Percentiles rank a stretch among this genome's conserved stretches.
Evolutionary conservation across 2,797 vertebrate genomes (phyloP).

Genomic region (Dryobates pubescens): DNA sequence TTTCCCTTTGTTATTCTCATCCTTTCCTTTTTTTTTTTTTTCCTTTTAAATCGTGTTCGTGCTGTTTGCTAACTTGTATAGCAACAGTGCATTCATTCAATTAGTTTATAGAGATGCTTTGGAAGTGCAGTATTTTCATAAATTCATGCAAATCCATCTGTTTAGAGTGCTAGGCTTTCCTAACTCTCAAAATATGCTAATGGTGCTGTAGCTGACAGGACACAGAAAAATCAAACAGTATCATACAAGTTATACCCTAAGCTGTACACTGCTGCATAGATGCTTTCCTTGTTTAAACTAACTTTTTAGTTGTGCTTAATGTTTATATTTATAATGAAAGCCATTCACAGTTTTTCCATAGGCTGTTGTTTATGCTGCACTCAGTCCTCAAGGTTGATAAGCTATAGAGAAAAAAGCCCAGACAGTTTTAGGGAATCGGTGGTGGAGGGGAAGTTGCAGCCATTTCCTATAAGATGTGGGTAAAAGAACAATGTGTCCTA

Average conservation of each 20-base stretch:
- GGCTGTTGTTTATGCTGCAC: neutral
- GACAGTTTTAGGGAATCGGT: neutral
- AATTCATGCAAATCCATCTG: slow-evolving; percentile 21
- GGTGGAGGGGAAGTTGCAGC: neutral
- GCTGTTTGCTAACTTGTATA: neutral
- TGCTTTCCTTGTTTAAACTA: neutral
- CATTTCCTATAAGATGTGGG: neutral
- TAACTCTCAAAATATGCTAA: neutral
- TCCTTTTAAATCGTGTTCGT: neutral
- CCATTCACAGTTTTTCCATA: neutral
- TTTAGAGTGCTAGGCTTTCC: slow-evolving; percentile 4
- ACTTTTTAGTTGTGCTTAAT: neutral
- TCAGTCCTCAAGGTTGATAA: neutral
- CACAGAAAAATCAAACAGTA: neutral
- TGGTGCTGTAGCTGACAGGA: neutral
- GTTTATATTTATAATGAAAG: neutral
- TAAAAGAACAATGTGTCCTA: neutral
- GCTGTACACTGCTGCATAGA: neutral
- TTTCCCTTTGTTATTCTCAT: neutral
- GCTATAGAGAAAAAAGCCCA: rapidly evolving
- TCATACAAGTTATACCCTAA: neutral
- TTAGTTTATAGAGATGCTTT: neutral
- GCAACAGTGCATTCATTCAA: neutral
- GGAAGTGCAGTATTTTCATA: slow-evolving; percentile 3
- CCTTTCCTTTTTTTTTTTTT: neutral